A percentile compares a stretch with the other conserved stretches of the same genome.
Conservation (phyloP, 1,140 invertebrate species). For the Micrasema minimum region DNA sequence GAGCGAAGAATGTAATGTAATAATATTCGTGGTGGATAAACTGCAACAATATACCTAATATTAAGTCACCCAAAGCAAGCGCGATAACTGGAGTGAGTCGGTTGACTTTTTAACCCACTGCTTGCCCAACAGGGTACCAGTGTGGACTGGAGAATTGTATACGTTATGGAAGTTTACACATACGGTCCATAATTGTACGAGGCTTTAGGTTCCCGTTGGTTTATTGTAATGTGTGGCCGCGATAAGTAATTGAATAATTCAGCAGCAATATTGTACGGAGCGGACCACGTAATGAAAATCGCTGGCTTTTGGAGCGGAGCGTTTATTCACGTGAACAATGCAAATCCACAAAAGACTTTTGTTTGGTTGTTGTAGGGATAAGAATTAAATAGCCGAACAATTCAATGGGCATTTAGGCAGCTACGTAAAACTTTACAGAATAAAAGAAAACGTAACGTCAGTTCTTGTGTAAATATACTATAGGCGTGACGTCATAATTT, state of each 20-base stretch:
- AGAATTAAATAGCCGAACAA: too few species aligned
- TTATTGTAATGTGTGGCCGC: slow-evolving; percentile 5
- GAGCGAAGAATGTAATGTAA: too few species aligned
- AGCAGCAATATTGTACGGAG: not conserved
- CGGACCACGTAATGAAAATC: slow-evolving; percentile 4
- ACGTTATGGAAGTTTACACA: slow-evolving; percentile 1
- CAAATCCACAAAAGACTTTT: too few species aligned
- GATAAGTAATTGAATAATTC: slow-evolving; percentile 22
- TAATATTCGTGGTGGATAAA: too few species aligned
- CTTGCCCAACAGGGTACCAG: slow-evolving; percentile 1
- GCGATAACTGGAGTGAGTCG: slow-evolving; percentile 22
- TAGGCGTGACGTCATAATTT: too few species aligned
- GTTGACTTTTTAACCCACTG: slow-evolving; percentile 27
- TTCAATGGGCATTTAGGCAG: too few species aligned
- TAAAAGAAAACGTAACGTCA: too few species aligned
- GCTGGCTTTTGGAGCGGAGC: slow-evolving; percentile 22
- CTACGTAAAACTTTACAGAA: too few species aligned
- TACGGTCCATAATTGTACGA: slow-evolving; percentile 8
- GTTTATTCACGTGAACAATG: too few species aligned
- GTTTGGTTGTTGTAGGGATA: too few species aligned
- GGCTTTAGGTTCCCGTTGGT: slow-evolving; percentile 9
- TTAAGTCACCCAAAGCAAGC: slow-evolving; percentile 9
- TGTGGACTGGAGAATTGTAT: not conserved
- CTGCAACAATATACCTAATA: too few species aligned
- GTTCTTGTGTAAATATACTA: too few species aligned